phyloP scores from a whole-genome alignment of 2,888 invertebrate species.

The Sinopyrophorus schimmeli region DNA sequence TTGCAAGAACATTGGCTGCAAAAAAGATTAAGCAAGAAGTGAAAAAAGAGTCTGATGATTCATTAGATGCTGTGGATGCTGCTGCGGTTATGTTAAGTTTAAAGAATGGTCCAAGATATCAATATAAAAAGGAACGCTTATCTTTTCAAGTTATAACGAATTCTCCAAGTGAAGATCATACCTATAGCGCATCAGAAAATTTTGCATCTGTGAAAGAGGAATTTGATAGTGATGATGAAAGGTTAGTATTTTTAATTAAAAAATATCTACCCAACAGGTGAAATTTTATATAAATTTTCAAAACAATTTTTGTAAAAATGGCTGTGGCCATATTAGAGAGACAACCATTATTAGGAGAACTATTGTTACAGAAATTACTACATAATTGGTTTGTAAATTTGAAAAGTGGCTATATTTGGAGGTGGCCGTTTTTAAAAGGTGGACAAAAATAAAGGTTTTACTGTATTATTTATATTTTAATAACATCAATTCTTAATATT shows the following conservation, averaged over 20 bases:
- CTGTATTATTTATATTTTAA: too few relatives aligned
- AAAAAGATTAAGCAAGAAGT: conserved; percentile 47
- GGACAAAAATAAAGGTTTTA: too few relatives aligned
- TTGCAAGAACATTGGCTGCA: conserved; percentile 70
- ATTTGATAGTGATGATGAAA: conserved; percentile 61
- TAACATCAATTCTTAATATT: too few relatives aligned
- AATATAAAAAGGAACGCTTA: conserved; percentile 42
- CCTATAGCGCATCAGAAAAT: conserved; percentile 72
- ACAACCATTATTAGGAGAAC: too few relatives aligned
- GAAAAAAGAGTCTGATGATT: conserved; percentile 55
- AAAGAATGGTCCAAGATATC: conserved; percentile 76
- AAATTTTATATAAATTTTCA: too few relatives aligned
- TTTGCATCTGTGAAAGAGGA: conserved; percentile 59
- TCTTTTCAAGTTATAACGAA: conserved; percentile 73
- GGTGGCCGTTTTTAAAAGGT: too few relatives aligned
- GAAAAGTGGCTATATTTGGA: too few relatives aligned
- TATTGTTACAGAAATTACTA: too few relatives aligned
- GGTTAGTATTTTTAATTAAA: conserved; percentile 56
- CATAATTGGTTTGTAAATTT: too few relatives aligned
- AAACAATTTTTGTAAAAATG: too few relatives aligned
- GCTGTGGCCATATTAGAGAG: too few relatives aligned
- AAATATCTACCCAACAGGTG: too few relatives aligned
- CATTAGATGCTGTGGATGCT: conserved; percentile 77
- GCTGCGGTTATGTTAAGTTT: conserved; percentile 87
- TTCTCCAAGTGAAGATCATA: conserved; percentile 91